Conservation (phyloP, 1,140 invertebrate genomes). For the Leptinotarsa defecta region DNA sequence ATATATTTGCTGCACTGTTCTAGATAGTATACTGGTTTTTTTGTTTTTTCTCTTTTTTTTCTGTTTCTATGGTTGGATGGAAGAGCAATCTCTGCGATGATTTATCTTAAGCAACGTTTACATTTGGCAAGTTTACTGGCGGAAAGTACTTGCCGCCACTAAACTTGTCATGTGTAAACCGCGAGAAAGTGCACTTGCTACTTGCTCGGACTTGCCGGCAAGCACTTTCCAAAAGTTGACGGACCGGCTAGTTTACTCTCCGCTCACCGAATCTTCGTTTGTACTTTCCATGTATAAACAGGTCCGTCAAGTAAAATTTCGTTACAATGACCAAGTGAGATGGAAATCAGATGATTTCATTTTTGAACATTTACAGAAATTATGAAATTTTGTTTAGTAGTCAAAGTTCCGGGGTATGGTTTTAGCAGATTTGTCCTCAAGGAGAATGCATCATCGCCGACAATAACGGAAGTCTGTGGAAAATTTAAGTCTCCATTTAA, state of each 20-base stretch:
- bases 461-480: neutral
- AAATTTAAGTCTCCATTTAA: neutral
- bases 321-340: conserved; percentile 10
- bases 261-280: conserved; percentile 5
- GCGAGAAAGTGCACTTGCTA: neutral
- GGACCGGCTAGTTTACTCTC: conserved; percentile 26
- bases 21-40: too few species aligned
- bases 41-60: too few species aligned
- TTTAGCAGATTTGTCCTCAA: conserved; percentile 53
- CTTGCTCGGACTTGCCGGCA: conserved; percentile 11
- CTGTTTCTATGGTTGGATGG: too few species aligned
- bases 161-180: conserved; percentile 26
- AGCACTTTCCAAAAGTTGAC: conserved; percentile 20
- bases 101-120: conserved; percentile 20
- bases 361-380: neutral
- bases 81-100: too few species aligned
- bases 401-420: conserved; percentile 46
- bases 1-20: too few species aligned
- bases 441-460: conserved; percentile 43
- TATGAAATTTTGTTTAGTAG: conserved; percentile 28
- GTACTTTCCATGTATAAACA: conserved; percentile 17
- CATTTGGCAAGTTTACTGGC: neutral
- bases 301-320: neutral
- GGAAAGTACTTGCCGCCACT: conserved; percentile 24
- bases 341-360: neutral